Base-by-base conservation (phyloP, 2,113 vertebrate genomes). In the Burhinus oedicnemus region DNA sequence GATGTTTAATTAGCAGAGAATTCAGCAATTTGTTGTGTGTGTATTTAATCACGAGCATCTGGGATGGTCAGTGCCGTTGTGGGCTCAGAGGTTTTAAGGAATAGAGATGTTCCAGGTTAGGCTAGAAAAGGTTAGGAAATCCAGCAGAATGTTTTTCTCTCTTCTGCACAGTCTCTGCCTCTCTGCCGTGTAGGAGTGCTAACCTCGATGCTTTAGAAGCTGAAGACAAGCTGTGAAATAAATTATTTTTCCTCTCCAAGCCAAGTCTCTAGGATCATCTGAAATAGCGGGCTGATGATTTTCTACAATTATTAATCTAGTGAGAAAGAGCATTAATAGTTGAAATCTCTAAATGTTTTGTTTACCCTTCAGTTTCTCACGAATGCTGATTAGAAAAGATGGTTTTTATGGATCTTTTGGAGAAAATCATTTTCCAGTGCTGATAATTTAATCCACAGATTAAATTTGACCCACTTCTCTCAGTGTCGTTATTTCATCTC, bases 391-490 rank as follows among this genome's bases (percentile, higher is more conserved):
- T 49, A 60, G 72, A 77, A 85, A 91, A 84, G 25, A 62, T 34
- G 29, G 4, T 20, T 70, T 95, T 74, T 52, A 5, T 23, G 77
- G 26, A 17, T 52, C 16, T 42, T 34, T 85, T 62, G 78, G 74
- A 80, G 65, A 65, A 95, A 95, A 92, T 38, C 9, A 40, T 94
- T 95, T 87, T 84, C 87, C 9, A 30, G 62, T 5, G 2, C 29
- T 38, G 62, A 90, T 44, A 17, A 57, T 89, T 93, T 88, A 98
- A 97, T 96, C 69, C 96, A 36, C 54, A 93, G 81, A 74, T 95
- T 94, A 92, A 97, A 88, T 94, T 74, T 83, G 47, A 97, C 64
- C 95, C 95, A 90, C 70, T 97, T 95, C 58, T 88, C 83, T 49
- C 30, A 11, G 20, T 77, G 62, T 81, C 64, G 32, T 94, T 77